Evolutionary conservation across 1,140 invertebrate species (phyloP).

Genomic region (Panulirus ornatus): DNA sequence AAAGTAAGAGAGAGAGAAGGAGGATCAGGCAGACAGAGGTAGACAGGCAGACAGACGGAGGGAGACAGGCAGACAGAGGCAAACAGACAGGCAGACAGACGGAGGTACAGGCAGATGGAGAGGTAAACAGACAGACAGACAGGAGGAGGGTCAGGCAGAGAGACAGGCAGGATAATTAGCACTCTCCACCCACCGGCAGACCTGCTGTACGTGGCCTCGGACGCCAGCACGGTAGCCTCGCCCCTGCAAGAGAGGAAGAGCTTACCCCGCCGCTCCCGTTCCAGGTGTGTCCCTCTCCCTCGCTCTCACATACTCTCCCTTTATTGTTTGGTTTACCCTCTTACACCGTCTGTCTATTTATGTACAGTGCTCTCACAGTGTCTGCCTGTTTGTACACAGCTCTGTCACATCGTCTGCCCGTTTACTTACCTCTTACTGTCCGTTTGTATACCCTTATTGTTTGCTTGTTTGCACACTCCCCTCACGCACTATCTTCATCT

Average conservation of each 20-base stretch:
- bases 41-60: background rate
- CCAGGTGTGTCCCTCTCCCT: slow-evolving; percentile 58
- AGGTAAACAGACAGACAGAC: background rate
- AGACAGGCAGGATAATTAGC: slow-evolving; percentile 20
- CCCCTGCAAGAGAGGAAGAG: slow-evolving; percentile 69
- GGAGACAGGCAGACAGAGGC: background rate
- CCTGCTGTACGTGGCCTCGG: slow-evolving; percentile 72
- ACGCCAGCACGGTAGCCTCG: slow-evolving; percentile 73
- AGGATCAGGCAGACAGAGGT: background rate
- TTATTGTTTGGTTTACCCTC: too few species aligned
- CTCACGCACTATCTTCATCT: too few species aligned
- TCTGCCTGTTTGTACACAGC: too few species aligned
- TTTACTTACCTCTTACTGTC: too few species aligned
- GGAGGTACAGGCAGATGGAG: background rate
- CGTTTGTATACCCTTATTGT: too few species aligned
- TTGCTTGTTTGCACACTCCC: too few species aligned
- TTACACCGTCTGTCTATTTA: too few species aligned
- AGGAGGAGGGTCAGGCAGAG: slow-evolving; percentile 4
- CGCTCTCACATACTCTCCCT: too few species aligned
- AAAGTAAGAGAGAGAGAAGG: background rate
- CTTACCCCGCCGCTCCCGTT: slow-evolving; percentile 66
- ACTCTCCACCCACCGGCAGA: slow-evolving; percentile 61
- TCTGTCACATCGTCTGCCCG: too few species aligned
- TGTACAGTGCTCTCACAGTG: too few species aligned
- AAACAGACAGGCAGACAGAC: background rate